Base-by-base conservation (phyloP, 2,888 invertebrate species). In the Dinocampus coccinellae region DNA sequence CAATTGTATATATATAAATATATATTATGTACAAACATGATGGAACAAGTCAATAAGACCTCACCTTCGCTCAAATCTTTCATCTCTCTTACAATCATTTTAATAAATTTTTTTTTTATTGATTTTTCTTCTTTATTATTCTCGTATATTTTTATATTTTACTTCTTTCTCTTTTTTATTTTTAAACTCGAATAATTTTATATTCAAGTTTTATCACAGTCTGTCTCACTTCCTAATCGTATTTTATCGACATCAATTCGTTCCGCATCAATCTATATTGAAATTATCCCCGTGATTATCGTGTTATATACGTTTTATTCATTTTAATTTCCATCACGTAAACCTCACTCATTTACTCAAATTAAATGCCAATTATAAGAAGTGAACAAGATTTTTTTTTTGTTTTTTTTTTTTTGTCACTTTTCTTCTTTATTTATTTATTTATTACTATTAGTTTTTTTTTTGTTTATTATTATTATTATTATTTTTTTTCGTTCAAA, bases 81-180 rank as follows among this genome's bases (percentile, higher is more conserved):
- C 47, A 13, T 55, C 55, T 55, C 26, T 26, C 24, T 63, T 47
- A 22, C 47, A 47, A 47, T 47, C 1, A 47, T 2, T 64, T 47
- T 62, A 73, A 22, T 66, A 60, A 58, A 22, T 71, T 62, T 66
- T 74, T 68, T 70, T 70, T 65, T 70, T 42, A 22, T 55, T 62
- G 16, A 34, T 63, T 11, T 55, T 34, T 58, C 36, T 66, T 55
- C 57, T 42, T 13, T 58, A 16, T 63, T 47, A 64, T 57, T 64
- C 47, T 57, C 39, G 62, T 57, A n/a, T 47, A 11, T 64, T 26
- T 33, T 36, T 42, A 65, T 20, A 33, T 53, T 29, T 42, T 47
- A 47, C 20, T 47, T 29, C 24, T 29, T 33, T 55, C 60, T 24
- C 67, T n/a, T n/a, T n/a, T n/a, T n/a, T n/a, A n/a, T n/a, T n/a